Evolutionary conservation across 2,888 invertebrate genomes (phyloP).

Genomic region (Thymelicus lineola): DNA sequence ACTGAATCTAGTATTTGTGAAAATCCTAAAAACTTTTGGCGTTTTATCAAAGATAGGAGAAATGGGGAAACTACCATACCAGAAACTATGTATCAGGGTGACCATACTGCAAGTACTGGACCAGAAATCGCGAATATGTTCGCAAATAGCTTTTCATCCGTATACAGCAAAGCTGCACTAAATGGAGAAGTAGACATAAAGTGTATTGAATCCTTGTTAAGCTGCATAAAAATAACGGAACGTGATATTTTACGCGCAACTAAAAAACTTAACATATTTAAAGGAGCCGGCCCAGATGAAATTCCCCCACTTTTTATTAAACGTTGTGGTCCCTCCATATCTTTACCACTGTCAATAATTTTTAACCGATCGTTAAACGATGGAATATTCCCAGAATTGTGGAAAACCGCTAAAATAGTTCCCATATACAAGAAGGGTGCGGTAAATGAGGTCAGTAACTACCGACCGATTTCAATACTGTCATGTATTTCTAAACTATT

Average conservation of each 20-base stretch:
- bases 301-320: too few species aligned
- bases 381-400: too few species aligned
- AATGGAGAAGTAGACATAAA: not conserved
- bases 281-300: too few species aligned
- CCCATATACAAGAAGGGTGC: too few species aligned
- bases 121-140: conserved; percentile 10
- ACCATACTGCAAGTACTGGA: conserved; percentile 7
- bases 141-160: conserved; percentile 9
- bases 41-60: conserved; percentile 28
- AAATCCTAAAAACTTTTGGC: conserved; percentile 35
- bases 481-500: too few species aligned
- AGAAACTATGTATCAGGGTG: conserved; percentile 4
- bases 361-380: too few species aligned
- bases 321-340: too few species aligned
- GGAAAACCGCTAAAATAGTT: too few species aligned
- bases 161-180: conserved; percentile 1
- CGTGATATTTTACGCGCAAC: not conserved
- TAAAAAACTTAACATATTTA: too few species aligned
- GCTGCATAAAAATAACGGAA: not conserved
- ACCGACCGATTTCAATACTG: too few species aligned
- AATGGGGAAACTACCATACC: conserved; percentile 15
- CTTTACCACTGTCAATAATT: too few species aligned
- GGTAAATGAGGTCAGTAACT: too few species aligned
- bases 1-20: not conserved
- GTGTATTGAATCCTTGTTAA: not conserved